Evolutionary conservation across 2,888 invertebrate species (phyloP), one percentile per base, ranked within the genome.

Genomic region (Pterobdella sp.): DNA sequence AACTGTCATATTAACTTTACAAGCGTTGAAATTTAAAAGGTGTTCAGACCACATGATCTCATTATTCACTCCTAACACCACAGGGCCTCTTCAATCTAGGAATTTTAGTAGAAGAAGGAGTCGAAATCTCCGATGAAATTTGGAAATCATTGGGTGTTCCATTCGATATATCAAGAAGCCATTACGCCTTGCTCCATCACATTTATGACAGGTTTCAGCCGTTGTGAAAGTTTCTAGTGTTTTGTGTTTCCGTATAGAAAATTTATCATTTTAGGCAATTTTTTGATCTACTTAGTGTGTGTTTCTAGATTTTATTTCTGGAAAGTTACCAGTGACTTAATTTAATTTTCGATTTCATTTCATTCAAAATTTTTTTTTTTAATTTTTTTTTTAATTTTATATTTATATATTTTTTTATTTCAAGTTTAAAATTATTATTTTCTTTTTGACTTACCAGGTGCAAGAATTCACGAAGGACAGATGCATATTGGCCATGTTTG

Each of bases 401-500:
- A 42, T 42, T 42, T 42, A 42, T 14, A 42, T 18, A 42, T 42
- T 42, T 42, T 42, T 42, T 42, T 18, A 42, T 18, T 14, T 18
- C 42, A 42, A 42, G 10, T 18, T 42, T 18, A 18, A 42, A 18
- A 7, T 42, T 42, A 18, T 42, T 42, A 18, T 42, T 22, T 7
- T 42, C 49, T 42, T 22, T 7, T 42, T 14, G 7, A 14, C 60
- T 26, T 3, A 56, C 7, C 77, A 82, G 82, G 71, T 82, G 82
- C 73, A 77, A 77, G 71, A 79, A 81, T 49, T 81, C 81, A 0
- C 63, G 35, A 0, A 78, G 79, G 32, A 78, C 79, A 3, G 82
- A 82, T 63, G 81, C 82, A 0, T 81, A 78, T 72, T 64, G 82
- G 1, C 81, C 81, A 0, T 82, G 82, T 68, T 78, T 77, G 3